Conservation (phyloP, 2,113 vertebrate species). For the Vimba vimba region DNA sequence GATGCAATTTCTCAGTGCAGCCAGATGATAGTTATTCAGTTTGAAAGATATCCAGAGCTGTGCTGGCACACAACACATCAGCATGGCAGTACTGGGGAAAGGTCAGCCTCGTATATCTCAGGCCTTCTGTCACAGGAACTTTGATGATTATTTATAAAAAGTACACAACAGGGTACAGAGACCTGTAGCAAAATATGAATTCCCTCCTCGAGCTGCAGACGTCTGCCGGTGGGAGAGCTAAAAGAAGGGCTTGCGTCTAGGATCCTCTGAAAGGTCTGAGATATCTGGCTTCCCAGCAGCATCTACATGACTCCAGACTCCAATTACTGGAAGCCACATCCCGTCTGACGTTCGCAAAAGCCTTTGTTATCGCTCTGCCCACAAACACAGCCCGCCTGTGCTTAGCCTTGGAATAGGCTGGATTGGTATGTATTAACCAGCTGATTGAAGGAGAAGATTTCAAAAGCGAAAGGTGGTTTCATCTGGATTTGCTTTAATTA, state of each 20-base stretch:
- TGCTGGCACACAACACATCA: slow-evolving; percentile 57
- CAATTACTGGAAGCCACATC: slow-evolving; percentile 69
- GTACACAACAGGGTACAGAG: slow-evolving; percentile 33
- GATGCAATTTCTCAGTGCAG: slow-evolving; percentile 61
- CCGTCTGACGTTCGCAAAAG: slow-evolving; percentile 67
- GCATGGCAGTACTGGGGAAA: slow-evolving; percentile 68
- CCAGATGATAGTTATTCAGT: slow-evolving; percentile 71
- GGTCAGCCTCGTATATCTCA: slow-evolving; percentile 73
- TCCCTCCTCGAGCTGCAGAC: neutral
- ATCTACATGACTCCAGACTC: slow-evolving; percentile 65
- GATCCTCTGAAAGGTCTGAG: slow-evolving; percentile 47
- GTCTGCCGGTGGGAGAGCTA: neutral
- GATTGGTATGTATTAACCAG: slow-evolving; percentile 65
- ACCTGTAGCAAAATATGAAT: slow-evolving; percentile 37
- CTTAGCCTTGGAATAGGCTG: slow-evolving; percentile 65
- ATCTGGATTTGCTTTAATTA: slow-evolving; percentile 76
- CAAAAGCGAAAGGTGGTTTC: slow-evolving; percentile 66
- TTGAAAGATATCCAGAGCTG: slow-evolving; percentile 68
- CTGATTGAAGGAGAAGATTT: slow-evolving; percentile 66
- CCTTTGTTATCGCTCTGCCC: slow-evolving; percentile 71
- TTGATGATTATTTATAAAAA: slow-evolving; percentile 65
- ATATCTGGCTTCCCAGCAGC: slow-evolving; percentile 63
- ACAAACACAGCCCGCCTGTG: slow-evolving; percentile 65
- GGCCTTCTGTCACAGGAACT: slow-evolving; percentile 64
- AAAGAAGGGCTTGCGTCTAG: slow-evolving; percentile 21